Evolutionary conservation across 2,113 vertebrate genomes (phyloP).

Genomic region (Silurus glanis): DNA sequence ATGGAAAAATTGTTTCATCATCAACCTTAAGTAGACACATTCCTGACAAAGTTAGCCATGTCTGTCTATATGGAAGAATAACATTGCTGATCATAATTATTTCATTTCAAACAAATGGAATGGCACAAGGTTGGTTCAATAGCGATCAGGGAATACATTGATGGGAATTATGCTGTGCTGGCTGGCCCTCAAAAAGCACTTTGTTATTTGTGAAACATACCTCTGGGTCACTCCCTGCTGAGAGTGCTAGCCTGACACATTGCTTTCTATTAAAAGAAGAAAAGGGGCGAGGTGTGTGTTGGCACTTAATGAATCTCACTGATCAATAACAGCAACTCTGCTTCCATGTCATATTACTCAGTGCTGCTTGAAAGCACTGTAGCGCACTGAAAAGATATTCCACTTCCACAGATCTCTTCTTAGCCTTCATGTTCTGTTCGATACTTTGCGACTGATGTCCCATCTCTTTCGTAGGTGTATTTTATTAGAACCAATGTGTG

Average conservation of each 20-base stretch:
- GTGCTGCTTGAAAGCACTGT: neutral
- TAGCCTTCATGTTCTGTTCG: constrained; percentile 17
- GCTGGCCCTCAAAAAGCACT: constrained; percentile 32
- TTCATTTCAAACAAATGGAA: constrained; percentile 42
- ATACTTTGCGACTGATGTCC: neutral
- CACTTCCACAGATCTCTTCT: neutral
- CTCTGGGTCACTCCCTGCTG: constrained; percentile 36
- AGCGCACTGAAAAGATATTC: constrained; percentile 13
- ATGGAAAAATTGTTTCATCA: constrained; percentile 14
- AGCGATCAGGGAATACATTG: constrained; percentile 28
- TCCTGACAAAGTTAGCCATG: constrained; percentile 35
- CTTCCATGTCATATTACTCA: constrained; percentile 43
- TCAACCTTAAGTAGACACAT: constrained; percentile 20
- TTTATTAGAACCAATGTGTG: neutral
- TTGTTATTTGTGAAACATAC: constrained; percentile 48
- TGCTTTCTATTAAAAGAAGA: constrained; percentile 48
- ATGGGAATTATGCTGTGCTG: constrained; percentile 25
- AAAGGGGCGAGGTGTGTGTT: constrained; percentile 30
- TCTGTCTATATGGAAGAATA: constrained; percentile 24
- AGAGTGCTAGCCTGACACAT: constrained; percentile 40
- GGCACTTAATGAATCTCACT: constrained; percentile 49
- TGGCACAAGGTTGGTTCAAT: constrained; percentile 10
- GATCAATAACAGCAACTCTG: constrained; percentile 44
- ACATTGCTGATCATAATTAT: constrained; percentile 21
- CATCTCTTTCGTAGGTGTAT: neutral